phyloP scores from a whole-genome alignment of 1,140 invertebrate genomes.

The Micrasema longulum region DNA sequence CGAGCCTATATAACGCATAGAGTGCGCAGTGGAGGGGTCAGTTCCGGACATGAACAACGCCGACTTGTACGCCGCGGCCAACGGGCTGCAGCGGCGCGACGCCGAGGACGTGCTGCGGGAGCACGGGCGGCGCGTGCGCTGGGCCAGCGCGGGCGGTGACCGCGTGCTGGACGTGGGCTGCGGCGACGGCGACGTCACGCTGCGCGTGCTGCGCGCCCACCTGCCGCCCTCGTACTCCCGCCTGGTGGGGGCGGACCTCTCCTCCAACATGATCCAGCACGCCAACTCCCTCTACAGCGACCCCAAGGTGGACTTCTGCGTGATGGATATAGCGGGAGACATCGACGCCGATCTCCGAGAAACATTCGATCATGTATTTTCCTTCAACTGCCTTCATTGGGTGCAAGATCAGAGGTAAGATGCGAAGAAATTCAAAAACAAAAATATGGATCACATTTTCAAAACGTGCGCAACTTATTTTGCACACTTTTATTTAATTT shows the following conservation, averaged over 20 bases:
- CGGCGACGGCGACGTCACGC: conserved; percentile 81
- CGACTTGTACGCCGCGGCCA: conserved; percentile 73
- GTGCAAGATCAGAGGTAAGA: conserved; percentile 78
- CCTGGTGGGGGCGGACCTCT: conserved; percentile 76
- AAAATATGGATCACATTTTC: too few relatives aligned
- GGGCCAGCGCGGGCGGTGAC: conserved; percentile 68
- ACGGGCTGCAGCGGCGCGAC: conserved; percentile 76
- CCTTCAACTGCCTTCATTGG: conserved; percentile 88
- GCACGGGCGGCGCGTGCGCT: conserved; percentile 71
- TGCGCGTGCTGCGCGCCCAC: conserved; percentile 73
- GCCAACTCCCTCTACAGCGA: conserved; percentile 70
- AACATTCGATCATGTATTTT: conserved; percentile 79
- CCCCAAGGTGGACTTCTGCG: conserved; percentile 69
- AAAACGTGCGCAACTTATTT: too few relatives aligned
- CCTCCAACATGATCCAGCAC: conserved; percentile 76
- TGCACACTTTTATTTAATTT: too few relatives aligned
- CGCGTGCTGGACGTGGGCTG: conserved; percentile 83
- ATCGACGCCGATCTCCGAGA: conserved; percentile 65
- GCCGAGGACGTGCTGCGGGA: conserved; percentile 75
- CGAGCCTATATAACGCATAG: conserved; percentile 48
- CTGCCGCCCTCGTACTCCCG: conserved; percentile 68
- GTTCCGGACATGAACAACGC: conserved; percentile 72
- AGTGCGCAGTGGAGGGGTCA: conserved; percentile 49
- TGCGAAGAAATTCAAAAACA: not conserved
- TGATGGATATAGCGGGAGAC: conserved; percentile 74